Evolutionary conservation across 2,888 invertebrate genomes (phyloP), one percentile per base, ranked within the genome.

Genomic region (Platypus cylindrus): DNA sequence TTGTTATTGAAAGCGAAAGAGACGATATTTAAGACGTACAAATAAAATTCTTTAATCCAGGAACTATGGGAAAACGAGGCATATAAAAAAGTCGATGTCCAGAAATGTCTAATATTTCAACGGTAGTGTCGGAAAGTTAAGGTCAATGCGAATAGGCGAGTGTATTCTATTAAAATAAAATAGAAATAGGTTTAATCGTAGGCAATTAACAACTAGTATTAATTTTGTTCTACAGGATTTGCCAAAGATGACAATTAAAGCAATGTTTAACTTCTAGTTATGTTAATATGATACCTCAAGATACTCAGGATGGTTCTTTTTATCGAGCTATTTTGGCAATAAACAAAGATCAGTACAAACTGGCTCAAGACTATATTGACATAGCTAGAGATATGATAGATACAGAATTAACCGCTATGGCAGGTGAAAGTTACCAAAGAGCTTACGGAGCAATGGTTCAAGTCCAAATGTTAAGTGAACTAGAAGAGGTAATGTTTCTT

Each of bases 391-490:
- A 95, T 57, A 67, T 97, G 37, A 65, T 98, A 22, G 98, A 98
- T 56, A 91, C 91, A 0, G 97, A 98, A 56, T 63, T 99, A 37
- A 95, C 97, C 0, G 90, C 97, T 0, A 90, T 97, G 71, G 93
- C 90, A 0, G 87, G 90, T 0, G 94, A 95, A 56, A 91, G 90
- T 38, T 94, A 95, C 56, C 91, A 93, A 52, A 67, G 94, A 46
- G 94, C 94, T 1, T 93, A 93, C 53, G 87, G 87, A 13, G 87
- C 89, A 1, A 84, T 98, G 80, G 93, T 98, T 0, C 85, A 86
- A 46, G 95, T 94, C 0, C 98, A 99, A 59, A 85, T 97, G 70
- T 64, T 99, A 32, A 86, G 94, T 0, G 98, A 99, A 59, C 63
- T 99, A 36, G 98, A 99, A 58, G 98, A 99, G 65, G 49, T 48